These are phyloP conservation scores for Muricea muricata DNA, from an alignment of 92 coral and sea anemone species.

Conservation along the genomic window DNA sequence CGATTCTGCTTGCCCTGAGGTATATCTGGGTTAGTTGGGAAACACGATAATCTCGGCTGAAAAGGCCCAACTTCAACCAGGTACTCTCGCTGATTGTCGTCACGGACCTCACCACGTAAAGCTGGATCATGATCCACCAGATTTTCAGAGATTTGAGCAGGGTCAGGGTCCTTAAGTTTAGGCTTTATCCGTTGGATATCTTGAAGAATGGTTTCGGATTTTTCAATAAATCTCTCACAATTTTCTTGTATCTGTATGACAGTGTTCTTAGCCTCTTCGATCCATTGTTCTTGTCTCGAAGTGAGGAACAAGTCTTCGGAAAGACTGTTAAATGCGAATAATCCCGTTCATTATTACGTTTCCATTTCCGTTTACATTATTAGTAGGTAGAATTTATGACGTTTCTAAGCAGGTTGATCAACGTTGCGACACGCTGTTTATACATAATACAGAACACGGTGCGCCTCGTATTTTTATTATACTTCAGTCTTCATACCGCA, in stretches of 20 bases:
- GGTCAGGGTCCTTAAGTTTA: background rate
- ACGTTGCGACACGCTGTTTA: too few species aligned
- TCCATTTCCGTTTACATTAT: too few species aligned
- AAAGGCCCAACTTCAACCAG: constrained; percentile 28
- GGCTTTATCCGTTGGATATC: background rate
- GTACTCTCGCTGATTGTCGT: background rate
- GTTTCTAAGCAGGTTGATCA: too few species aligned
- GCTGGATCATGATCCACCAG: background rate
- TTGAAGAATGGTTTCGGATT: constrained; percentile 5
- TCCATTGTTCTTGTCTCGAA: constrained; percentile 7
- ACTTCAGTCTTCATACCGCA: too few species aligned
- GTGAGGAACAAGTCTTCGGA: too few species aligned
- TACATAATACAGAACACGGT: too few species aligned
- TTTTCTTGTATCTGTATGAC: constrained; percentile 1
- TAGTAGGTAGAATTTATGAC: too few species aligned
- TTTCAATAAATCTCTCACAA: background rate
- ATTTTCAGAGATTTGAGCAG: background rate
- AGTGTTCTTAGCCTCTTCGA: background rate
- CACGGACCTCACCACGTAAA: background rate
- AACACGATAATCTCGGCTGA: constrained; percentile 13
- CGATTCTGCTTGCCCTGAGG: constrained; percentile 17
- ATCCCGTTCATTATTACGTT: too few species aligned
- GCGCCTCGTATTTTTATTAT: too few species aligned
- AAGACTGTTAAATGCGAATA: too few species aligned
- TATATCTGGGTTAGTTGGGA: constrained; percentile 10